Evolutionary conservation across 23 tunicate species (phyloP).

Genomic region (Diplosoma virens): DNA sequence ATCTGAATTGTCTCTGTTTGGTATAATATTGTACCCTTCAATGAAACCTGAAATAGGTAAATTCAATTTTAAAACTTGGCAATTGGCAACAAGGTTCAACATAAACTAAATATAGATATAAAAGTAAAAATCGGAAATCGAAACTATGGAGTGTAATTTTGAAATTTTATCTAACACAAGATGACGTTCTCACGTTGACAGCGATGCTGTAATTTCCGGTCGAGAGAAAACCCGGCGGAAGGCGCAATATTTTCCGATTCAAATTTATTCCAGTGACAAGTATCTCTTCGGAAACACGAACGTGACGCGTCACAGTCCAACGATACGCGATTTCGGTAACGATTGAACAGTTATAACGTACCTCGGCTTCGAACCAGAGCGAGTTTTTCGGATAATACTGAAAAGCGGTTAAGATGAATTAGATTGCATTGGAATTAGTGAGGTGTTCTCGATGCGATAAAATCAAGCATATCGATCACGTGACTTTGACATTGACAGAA

Average conservation of each 20-base stretch:
- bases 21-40: slow-evolving; percentile 30
- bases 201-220: slow-evolving; percentile 18
- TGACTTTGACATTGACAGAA: too few species aligned
- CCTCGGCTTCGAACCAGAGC: slow-evolving; percentile 29
- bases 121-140: too few species aligned
- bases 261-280: background rate
- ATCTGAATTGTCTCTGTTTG: background rate
- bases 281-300: background rate
- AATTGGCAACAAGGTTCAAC: too few species aligned
- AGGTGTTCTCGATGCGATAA: too few species aligned
- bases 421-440: too few species aligned
- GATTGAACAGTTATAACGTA: slow-evolving; percentile 35
- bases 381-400: slow-evolving; percentile 29
- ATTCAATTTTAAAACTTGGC: too few species aligned
- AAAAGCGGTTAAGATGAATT: background rate
- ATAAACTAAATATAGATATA: too few species aligned
- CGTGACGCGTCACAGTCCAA: slow-evolving; percentile 24
- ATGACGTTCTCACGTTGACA: slow-evolving; percentile 50
- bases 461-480: too few species aligned
- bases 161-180: too few species aligned
- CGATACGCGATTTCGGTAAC: slow-evolving; percentile 17
- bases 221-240: slow-evolving; percentile 17
- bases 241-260: slow-evolving; percentile 3
- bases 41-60: slow-evolving; percentile 23
- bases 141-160: too few species aligned